phyloP scores from a whole-genome alignment of 1,140 invertebrate species.

The Orchestia grillus region DNA sequence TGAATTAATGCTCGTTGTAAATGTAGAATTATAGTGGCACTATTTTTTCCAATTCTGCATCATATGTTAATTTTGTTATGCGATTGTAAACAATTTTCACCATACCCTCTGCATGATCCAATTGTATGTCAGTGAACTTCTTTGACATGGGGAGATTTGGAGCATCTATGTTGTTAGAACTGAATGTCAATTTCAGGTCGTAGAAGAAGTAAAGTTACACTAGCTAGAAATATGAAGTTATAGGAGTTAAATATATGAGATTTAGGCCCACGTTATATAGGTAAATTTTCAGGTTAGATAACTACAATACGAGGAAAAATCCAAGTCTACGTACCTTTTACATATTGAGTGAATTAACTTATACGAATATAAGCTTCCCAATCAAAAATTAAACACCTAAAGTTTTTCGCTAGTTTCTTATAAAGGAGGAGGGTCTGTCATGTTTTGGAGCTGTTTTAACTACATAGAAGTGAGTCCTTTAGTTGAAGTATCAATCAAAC shows the following conservation, averaged over 20 bases:
- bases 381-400: too few species aligned
- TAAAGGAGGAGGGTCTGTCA: too few species aligned
- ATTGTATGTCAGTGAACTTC: background rate
- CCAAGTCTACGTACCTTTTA: too few species aligned
- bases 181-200: too few species aligned
- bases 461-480: too few species aligned
- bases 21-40: background rate
- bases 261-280: background rate
- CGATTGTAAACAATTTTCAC: background rate
- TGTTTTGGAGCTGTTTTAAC: too few species aligned
- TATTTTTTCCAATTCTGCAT: background rate
- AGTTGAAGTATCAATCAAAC: too few species aligned
- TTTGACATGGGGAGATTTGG: background rate
- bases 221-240: background rate
- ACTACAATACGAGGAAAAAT: background rate
- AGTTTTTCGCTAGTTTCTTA: too few species aligned
- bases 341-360: too few species aligned
- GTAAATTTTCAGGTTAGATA: background rate
- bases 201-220: too few species aligned
- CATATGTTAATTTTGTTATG: background rate
- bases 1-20: background rate
- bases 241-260: background rate
- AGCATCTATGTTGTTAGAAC: background rate
- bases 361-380: too few species aligned
- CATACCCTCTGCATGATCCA: background rate